Conservation (phyloP, 2,888 invertebrate species). For the Drosophila formosana region DNA sequence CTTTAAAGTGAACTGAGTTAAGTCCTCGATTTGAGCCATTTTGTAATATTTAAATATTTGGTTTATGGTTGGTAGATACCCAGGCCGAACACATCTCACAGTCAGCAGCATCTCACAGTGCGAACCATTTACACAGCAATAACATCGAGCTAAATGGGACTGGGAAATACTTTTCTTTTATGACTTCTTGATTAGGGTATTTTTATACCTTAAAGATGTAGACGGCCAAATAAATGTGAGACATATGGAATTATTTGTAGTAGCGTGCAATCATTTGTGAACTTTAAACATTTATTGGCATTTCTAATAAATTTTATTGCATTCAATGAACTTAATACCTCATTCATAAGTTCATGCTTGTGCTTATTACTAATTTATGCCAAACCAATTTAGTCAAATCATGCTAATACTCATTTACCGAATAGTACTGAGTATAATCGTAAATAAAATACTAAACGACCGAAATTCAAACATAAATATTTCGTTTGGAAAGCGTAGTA, state of each 20-base stretch:
- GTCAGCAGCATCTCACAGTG: background rate
- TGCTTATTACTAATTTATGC: constrained; percentile 14
- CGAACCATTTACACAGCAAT: constrained; percentile 6
- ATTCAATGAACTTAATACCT: background rate
- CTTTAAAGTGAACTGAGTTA: background rate
- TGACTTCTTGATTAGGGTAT: background rate
- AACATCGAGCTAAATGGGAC: constrained; percentile 6
- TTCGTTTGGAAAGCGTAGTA: constrained; percentile 13
- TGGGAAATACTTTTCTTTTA: constrained; percentile 1
- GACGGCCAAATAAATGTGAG: background rate
- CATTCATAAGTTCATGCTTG: constrained; percentile 12
- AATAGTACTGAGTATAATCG: constrained; percentile 26
- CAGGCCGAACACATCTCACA: background rate
- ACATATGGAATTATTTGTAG: constrained; percentile 3
- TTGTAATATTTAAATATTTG: background rate
- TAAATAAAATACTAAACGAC: constrained; percentile 40
- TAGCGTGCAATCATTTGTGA: background rate
- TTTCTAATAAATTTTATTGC: constrained; percentile 1
- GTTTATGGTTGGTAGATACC: background rate
- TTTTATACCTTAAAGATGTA: constrained; percentile 2
- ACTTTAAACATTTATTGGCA: background rate
- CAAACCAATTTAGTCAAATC: constrained; percentile 8
- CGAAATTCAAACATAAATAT: constrained; percentile 46
- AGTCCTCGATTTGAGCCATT: too few relatives aligned
- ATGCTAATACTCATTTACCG: constrained; percentile 30